phyloP scores from a whole-genome alignment of 2,113 vertebrate genomes.

The Plecturocebus donacophilus region DNA sequence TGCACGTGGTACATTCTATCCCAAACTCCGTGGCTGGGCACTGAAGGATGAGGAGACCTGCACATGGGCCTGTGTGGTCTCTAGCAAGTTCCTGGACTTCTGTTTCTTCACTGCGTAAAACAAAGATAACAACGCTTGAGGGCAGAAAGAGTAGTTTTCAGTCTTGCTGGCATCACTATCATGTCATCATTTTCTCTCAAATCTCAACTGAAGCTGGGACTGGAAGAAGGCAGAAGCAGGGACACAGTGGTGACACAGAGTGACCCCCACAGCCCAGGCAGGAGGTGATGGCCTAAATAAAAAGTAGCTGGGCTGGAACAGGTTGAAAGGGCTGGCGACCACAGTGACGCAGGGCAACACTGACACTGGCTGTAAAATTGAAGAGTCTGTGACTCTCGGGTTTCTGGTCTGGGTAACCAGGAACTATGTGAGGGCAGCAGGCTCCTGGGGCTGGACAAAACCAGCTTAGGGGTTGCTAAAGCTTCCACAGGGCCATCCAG shows the following conservation, averaged over 20 bases:
- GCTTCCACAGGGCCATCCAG: rapidly evolving
- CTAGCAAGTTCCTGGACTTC: not conserved
- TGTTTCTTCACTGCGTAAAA: not conserved
- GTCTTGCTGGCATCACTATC: not conserved
- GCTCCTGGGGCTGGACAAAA: not conserved
- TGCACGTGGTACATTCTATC: not conserved
- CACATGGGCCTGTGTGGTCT: not conserved
- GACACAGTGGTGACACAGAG: rapidly evolving
- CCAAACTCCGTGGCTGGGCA: not conserved
- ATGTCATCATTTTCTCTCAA: not conserved
- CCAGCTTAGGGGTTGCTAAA: too few relatives aligned
- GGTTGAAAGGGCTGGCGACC: not conserved
- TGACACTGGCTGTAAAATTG: rapidly evolving
- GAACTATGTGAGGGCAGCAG: not conserved
- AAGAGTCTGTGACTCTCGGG: not conserved
- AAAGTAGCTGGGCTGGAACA: rapidly evolving
- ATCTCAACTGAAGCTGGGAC: not conserved
- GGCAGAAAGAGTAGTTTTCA: not conserved
- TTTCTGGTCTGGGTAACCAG: not conserved
- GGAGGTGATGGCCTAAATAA: too few relatives aligned
- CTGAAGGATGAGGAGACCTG: not conserved
- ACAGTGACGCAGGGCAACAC: rapidly evolving
- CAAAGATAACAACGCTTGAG: not conserved
- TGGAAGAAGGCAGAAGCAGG: too few relatives aligned
- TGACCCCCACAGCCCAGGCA: rapidly evolving